A percentile compares a stretch with the other conserved stretches of the same genome.
These are phyloP conservation scores for Pseudanteris insignis DNA, from an alignment of 2,888 invertebrate species.

Conservation along the genomic window DNA sequence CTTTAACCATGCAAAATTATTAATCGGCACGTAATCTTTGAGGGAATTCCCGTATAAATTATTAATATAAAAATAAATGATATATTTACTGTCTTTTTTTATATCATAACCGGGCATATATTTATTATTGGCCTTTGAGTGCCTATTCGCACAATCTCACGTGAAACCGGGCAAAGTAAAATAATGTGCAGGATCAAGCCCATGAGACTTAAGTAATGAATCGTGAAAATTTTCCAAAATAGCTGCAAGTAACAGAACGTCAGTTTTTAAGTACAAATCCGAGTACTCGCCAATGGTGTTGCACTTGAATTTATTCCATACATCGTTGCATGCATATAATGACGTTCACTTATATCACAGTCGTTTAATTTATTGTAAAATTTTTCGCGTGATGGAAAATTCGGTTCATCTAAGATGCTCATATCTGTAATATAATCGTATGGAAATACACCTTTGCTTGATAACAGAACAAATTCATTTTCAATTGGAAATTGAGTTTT, in stretches of 20 bases:
- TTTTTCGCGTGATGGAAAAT: constrained; percentile 37
- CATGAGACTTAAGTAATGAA: too few relatives aligned
- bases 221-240: too few relatives aligned
- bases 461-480: constrained; percentile 15
- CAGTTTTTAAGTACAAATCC: constrained; percentile 16
- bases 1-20: too few relatives aligned
- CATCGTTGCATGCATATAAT: constrained; percentile 49
- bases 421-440: constrained; percentile 51
- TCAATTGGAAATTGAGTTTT: constrained; percentile 2
- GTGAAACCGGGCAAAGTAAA: too few relatives aligned
- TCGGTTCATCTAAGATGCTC: constrained; percentile 45
- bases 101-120: not conserved
- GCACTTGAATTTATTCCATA: constrained; percentile 14
- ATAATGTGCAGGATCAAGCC: too few relatives aligned
- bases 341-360: constrained; percentile 28
- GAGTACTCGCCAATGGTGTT: constrained; percentile 4
- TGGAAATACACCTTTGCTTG: constrained; percentile 53
- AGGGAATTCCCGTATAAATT: constrained; percentile 14
- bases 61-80: constrained; percentile 4
- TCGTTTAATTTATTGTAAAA: constrained; percentile 50
- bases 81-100: too few relatives aligned
- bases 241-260: too few relatives aligned
- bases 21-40: too few relatives aligned
- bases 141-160: constrained; percentile 1
- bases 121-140: not conserved